Percentiles rank a stretch among this genome's conserved stretches.
These are phyloP conservation scores for Sinocyclocheilus grahami DNA, from an alignment of 2,113 vertebrate species.

Conservation along the genomic window DNA sequence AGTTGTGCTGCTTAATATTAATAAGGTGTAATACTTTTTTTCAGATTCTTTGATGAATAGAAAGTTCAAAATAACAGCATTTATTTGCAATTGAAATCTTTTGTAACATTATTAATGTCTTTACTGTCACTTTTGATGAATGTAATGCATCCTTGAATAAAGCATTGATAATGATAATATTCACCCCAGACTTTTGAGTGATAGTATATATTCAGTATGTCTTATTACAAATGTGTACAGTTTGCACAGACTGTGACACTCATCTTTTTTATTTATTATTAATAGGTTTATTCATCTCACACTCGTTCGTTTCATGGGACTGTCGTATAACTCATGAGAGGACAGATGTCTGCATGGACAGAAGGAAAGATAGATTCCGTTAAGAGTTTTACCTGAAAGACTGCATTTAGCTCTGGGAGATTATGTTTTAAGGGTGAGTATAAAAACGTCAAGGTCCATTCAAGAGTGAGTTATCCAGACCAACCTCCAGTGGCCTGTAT, in stretches of 20 bases:
- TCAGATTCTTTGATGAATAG: not conserved
- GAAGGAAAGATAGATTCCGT: conserved; percentile 62
- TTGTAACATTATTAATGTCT: not conserved
- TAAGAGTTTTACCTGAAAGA: conserved; percentile 65
- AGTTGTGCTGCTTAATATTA: too few relatives aligned
- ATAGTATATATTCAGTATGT: not conserved
- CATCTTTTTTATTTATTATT: conserved; percentile 57
- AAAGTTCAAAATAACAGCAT: not conserved
- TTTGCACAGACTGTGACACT: conserved; percentile 49
- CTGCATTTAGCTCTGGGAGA: conserved; percentile 64
- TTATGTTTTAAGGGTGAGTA: conserved; percentile 65
- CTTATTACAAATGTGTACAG: not conserved
- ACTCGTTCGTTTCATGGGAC: conserved; percentile 61
- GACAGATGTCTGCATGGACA: conserved; percentile 58
- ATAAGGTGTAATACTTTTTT: not conserved
- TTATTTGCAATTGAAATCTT: not conserved
- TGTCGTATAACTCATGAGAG: conserved; percentile 59
- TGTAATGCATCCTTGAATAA: not conserved
- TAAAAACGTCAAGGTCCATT: conserved; percentile 72
- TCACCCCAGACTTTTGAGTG: too few relatives aligned
- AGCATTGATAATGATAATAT: not conserved
- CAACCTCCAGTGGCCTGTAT: conserved; percentile 63
- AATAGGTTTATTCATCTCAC: conserved; percentile 56
- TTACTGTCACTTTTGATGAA: not conserved
- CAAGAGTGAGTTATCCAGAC: conserved; percentile 66